Conservation (phyloP, 2,797 vertebrate species). For the Hoplostethus atlanticus region DNA sequence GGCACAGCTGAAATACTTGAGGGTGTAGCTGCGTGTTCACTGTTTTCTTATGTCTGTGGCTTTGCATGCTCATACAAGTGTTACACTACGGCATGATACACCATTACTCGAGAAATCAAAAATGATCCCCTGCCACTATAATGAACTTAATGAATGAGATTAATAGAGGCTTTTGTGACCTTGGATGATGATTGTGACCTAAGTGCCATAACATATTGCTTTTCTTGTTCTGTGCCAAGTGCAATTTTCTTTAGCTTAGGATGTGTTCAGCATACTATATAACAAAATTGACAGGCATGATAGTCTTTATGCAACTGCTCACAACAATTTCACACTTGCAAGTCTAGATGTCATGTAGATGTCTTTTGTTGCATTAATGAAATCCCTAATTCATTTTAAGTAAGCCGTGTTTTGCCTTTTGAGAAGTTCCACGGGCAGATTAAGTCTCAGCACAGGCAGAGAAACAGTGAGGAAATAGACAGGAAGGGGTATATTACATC, state of each 20-base stretch:
- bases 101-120: conserved; percentile 41
- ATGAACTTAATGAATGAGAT: conserved; percentile 40
- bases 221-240: conserved; percentile 59
- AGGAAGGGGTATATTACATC: conserved; percentile 39
- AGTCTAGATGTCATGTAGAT: conserved; percentile 19
- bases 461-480: conserved; percentile 45
- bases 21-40: conserved; percentile 60
- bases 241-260: conserved; percentile 52
- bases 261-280: conserved; percentile 34
- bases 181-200: conserved; percentile 30
- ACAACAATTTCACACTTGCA: conserved; percentile 17
- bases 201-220: conserved; percentile 71
- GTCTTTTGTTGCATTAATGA: conserved; percentile 33
- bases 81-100: conserved; percentile 48
- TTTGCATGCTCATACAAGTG: conserved; percentile 73
- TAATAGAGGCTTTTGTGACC: conserved; percentile 27
- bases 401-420: conserved; percentile 39
- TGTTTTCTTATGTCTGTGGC: conserved; percentile 46
- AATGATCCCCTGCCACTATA: conserved; percentile 39
- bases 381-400: conserved; percentile 49
- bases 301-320: conserved; percentile 56
- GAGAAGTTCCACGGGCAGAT: conserved; percentile 48
- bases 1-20: conserved; percentile 54
- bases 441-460: conserved; percentile 64
- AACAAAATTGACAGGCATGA: conserved; percentile 50